Evolutionary conservation across 1,140 invertebrate species (phyloP).

Genomic region (Himalopsyche phryganea): DNA sequence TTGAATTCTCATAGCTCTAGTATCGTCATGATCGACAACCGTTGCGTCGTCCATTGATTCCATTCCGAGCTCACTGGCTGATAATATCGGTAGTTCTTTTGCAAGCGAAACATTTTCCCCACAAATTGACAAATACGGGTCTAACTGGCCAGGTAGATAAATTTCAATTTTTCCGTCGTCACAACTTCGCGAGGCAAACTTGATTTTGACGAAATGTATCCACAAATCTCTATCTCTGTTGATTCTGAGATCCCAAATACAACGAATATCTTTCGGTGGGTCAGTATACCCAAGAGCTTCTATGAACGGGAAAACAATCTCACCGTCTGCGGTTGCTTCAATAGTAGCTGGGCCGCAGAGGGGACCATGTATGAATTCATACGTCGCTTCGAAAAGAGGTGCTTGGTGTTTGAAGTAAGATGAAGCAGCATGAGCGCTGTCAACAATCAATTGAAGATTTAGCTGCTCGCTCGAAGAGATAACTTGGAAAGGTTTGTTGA

Average conservation of each 20-base stretch:
- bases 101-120: slow-evolving; percentile 77
- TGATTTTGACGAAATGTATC: slow-evolving; percentile 81
- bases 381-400: slow-evolving; percentile 78
- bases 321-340: slow-evolving; percentile 72
- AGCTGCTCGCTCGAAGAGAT: slow-evolving; percentile 74
- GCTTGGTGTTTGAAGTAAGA: slow-evolving; percentile 82
- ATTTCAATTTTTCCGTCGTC: slow-evolving; percentile 82
- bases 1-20: slow-evolving; percentile 60
- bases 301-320: slow-evolving; percentile 80
- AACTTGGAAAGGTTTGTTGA: slow-evolving; percentile 58
- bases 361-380: slow-evolving; percentile 84
- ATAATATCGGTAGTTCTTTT: slow-evolving; percentile 72
- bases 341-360: slow-evolving; percentile 79
- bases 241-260: slow-evolving; percentile 83
- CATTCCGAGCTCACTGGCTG: slow-evolving; percentile 66
- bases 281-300: slow-evolving; percentile 75
- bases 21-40: slow-evolving; percentile 50
- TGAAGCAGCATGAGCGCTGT: slow-evolving; percentile 73
- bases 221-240: slow-evolving; percentile 77
- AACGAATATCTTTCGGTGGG: slow-evolving; percentile 72
- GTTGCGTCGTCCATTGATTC: slow-evolving; percentile 59
- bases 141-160: slow-evolving; percentile 63
- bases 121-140: slow-evolving; percentile 74
- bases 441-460: slow-evolving; percentile 75
- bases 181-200: slow-evolving; percentile 76